Conservation (phyloP, 1,140 invertebrate species). For the Drosophila sulfurigaster region DNA sequence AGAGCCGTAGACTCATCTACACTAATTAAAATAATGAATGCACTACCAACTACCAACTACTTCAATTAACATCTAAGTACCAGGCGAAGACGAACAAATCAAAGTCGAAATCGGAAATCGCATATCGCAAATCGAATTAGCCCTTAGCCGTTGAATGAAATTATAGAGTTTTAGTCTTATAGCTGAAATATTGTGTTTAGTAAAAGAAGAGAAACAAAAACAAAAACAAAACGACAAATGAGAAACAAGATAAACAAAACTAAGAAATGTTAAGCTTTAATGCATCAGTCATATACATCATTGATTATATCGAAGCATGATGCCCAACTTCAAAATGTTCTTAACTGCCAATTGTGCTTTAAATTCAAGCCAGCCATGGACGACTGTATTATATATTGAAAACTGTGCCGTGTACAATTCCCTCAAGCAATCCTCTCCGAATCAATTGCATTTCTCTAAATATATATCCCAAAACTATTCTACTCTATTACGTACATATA, state of each 20-base stretch:
- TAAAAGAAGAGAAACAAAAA: conserved; percentile 39
- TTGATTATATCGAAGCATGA: conserved; percentile 51
- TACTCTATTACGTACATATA: conserved; percentile 51
- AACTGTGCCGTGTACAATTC: conserved; percentile 41
- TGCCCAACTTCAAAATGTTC: conserved; percentile 33
- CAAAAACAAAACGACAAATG: conserved; percentile 41
- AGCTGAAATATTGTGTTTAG: conserved; percentile 80
- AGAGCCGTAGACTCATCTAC: conserved; percentile 85
- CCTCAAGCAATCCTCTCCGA: conserved; percentile 7
- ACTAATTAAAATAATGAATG: conserved; percentile 16
- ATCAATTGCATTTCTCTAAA: conserved; percentile 57
- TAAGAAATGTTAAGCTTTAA: conserved; percentile 66
- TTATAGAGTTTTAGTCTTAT: conserved; percentile 80
- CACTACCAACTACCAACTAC: conserved; percentile 69
- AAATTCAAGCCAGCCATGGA: conserved; percentile 68
- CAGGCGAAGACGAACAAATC: conserved; percentile 71
- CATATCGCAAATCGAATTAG: conserved; percentile 42
- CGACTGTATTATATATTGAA: conserved; percentile 73
- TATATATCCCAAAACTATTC: conserved; percentile 44
- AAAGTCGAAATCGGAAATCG: conserved; percentile 8
- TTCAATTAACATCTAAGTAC: conserved; percentile 76
- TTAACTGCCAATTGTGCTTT: conserved; percentile 74
- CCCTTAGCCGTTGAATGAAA: conserved; percentile 76
- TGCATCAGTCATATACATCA: conserved; percentile 55
- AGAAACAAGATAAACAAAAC: conserved; percentile 45